Evolutionary conservation across 1,140 invertebrate genomes (phyloP).

Genomic region (Ips typographus): DNA sequence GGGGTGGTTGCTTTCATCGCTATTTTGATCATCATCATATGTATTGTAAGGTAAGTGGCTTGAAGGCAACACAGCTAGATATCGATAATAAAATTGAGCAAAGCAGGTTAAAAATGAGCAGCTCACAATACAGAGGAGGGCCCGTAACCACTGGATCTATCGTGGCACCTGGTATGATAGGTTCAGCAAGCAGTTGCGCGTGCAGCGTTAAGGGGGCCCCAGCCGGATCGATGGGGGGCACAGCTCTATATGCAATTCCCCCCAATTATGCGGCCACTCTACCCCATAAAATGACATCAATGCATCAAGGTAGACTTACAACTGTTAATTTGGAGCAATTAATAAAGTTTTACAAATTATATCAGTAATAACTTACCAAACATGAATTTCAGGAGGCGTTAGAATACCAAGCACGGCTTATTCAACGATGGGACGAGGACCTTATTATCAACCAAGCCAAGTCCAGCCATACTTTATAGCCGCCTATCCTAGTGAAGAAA

Average conservation of each 20-base stretch:
- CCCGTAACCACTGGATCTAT: slow-evolving; percentile 58
- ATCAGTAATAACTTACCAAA: neutral
- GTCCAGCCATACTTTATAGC: slow-evolving; percentile 47
- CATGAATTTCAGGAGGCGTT: neutral
- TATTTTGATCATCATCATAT: slow-evolving; percentile 84
- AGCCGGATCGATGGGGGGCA: slow-evolving; percentile 34
- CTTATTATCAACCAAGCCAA: slow-evolving; percentile 49
- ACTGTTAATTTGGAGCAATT: slow-evolving; percentile 3
- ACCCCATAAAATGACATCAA: slow-evolving; percentile 62
- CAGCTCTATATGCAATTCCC: slow-evolving; percentile 54
- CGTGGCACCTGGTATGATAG: slow-evolving; percentile 55
- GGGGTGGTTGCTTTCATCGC: slow-evolving; percentile 89
- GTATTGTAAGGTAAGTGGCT: slow-evolving; percentile 66
- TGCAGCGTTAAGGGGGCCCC: slow-evolving; percentile 57
- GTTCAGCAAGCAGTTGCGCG: slow-evolving; percentile 55
- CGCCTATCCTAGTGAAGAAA: slow-evolving; percentile 47
- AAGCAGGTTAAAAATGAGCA: slow-evolving; percentile 59
- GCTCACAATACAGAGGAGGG: slow-evolving; percentile 66
- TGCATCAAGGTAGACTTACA: slow-evolving; percentile 41
- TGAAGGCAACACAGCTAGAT: neutral
- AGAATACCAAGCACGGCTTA: slow-evolving; percentile 38
- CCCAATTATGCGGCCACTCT: slow-evolving; percentile 61
- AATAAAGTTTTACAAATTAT: slow-evolving; percentile 6
- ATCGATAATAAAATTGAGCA: neutral
- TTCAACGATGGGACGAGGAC: slow-evolving; percentile 53